Evolutionary conservation across 2,113 vertebrate species (phyloP), one percentile per base, ranked within the genome.

Genomic region (Calypte anna): DNA sequence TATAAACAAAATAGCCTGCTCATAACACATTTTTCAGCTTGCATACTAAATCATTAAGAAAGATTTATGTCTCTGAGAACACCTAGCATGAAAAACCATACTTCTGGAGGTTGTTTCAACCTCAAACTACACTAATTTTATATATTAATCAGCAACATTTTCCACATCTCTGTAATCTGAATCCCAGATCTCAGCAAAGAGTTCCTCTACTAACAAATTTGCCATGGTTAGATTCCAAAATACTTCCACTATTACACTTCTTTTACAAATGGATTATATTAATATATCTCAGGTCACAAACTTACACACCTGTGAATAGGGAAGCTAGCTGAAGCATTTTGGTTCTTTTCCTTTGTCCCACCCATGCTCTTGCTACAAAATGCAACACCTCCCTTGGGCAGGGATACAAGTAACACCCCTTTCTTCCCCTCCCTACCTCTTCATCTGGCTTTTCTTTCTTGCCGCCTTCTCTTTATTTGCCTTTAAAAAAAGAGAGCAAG

Each of bases 361-460:
- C 53, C 70, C 63, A 61, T 6, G 19, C 21, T 82, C 23, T 57
- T 89, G 44, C 55, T 85, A 90, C 12, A 62, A 68, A 94, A 86
- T 7, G 13, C 30, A 91, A 30, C 14, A n/a, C 11, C 21, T 88
- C 64, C 63, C 50, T 67, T n/a, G 28, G n/a, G 86, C 74, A 86
- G 13, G 53, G 58, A 53, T 23, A 28, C 86, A 79, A 82, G 43
- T 33, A 86, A 14, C 31, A 73, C 36, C 44, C 28, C 28, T 94
- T 91, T 93, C 75, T 74, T 80, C 63, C 55, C 64, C 74, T 96
- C 93, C 97, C 96, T 97, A 97, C 96, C 97, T 97, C 94, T 96
- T 95, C 61, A 46, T 91, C 80, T 96, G 82, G 80, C 68, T 91
- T 95, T 95, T 84, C 89, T 69, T 73, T 94, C 88, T 85, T 88